Evolutionary conservation across 2,888 invertebrate species (phyloP).

Genomic region (Sphaerophoria taeniata): DNA sequence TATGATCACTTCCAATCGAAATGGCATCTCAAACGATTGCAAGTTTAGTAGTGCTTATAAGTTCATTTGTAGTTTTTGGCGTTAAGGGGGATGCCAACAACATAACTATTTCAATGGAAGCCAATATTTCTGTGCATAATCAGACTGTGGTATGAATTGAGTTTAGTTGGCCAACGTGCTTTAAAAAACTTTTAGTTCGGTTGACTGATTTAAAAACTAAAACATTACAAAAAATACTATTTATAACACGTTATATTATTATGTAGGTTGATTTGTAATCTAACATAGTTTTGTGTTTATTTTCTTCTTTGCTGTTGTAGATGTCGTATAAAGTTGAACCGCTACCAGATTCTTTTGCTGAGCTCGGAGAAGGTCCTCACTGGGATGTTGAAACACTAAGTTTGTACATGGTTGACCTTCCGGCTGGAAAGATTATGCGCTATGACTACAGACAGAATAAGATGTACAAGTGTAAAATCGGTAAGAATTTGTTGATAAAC

Average conservation of each 20-base stretch:
- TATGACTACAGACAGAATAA: slow-evolving; percentile 80
- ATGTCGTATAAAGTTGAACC: slow-evolving; percentile 76
- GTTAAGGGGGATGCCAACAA: slow-evolving; percentile 33
- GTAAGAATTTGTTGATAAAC: not conserved
- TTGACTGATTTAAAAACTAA: not conserved
- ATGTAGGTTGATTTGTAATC: not conserved
- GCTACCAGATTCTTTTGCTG: slow-evolving; percentile 66
- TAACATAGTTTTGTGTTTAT: not conserved
- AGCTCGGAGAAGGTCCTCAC: slow-evolving; percentile 87
- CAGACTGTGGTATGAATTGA: slow-evolving; percentile 68
- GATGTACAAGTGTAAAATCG: slow-evolving; percentile 63
- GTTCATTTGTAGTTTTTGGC: slow-evolving; percentile 32
- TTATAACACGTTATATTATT: not conserved
- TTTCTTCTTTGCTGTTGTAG: slow-evolving; percentile 32
- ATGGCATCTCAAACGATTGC: slow-evolving; percentile 60
- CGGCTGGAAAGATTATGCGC: slow-evolving; percentile 70
- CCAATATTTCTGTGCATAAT: slow-evolving; percentile 66
- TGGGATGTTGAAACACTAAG: slow-evolving; percentile 85
- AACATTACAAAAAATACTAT: not conserved
- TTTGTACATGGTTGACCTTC: slow-evolving; percentile 86
- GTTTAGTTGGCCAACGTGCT: slow-evolving; percentile 16
- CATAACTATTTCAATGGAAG: slow-evolving; percentile 70
- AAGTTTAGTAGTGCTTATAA: slow-evolving; percentile 33
- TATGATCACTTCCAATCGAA: slow-evolving; percentile 58
- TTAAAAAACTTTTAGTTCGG: slow-evolving; percentile 6